Base-by-base conservation (phyloP, 2,888 invertebrate species). In the Calephelis perditalis region DNA sequence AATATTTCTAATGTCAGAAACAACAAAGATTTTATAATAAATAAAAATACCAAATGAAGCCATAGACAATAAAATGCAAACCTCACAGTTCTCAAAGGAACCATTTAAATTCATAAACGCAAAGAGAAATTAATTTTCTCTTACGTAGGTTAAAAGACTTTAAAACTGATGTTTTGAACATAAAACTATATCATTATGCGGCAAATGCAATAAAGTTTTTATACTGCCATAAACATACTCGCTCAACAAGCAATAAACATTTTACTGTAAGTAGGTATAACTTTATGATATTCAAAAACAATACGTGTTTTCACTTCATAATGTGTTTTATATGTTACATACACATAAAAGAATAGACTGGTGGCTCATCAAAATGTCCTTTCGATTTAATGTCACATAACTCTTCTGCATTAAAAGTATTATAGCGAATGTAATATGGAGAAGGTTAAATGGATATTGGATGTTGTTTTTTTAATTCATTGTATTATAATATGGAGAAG, bases 161-260 rank as follows among this genome's bases (percentile, higher is more conserved):
- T 35, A 52, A 52, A 52, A 11, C 52, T 52, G 52, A 52, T 35
- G 52, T 52, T 52, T 26, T 52, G 35, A 35, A 35, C 35, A 36
- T 45, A 40, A 45, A 12, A 59, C 54, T 55, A 59, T 43, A 58
- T 43, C 43, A 58, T 58, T 52, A 58, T 11, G 52, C 37, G 45
- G 49, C 11, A 7, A 44, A 45, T 35, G 54, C 45, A 59, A 55
- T 55, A 55, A 45, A 49, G 47, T 49, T 59, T 59, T 59, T 59
- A 55, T 44, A 36, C 44, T 55, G 36, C 45, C 44, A 44, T 59
- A 59, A 59, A 54, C 56, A 56, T 54, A 55, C 54, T 12, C 8
- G 58, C 58, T 54, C 54, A 59, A 59, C 55, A 55, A 55, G 55
- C 45, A 8, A 59, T 55, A 59, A 55, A 55, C n/a, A 12, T 36